These are phyloP conservation scores for Protobothrops flavoviridis DNA, from an alignment of 2,113 vertebrate genomes.

Conservation along the genomic window DNA sequence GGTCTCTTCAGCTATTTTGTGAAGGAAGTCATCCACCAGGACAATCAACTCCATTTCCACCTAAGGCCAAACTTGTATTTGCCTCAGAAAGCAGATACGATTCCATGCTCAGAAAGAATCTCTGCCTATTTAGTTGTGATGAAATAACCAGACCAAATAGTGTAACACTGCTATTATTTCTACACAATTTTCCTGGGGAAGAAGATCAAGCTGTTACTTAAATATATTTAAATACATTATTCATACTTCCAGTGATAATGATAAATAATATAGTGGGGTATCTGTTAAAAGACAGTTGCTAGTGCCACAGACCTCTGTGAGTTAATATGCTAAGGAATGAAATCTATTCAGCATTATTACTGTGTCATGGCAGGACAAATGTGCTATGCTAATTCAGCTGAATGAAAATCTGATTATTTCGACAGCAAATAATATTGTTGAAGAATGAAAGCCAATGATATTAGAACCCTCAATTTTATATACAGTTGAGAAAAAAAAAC, in stretches of 20 bases:
- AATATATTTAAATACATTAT: conserved; percentile 20
- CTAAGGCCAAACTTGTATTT: background rate
- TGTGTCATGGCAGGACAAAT: conserved; percentile 17
- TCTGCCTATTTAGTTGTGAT: background rate
- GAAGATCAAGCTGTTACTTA: background rate
- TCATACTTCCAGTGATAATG: background rate
- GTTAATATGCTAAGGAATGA: conserved; percentile 10
- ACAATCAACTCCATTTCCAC: background rate
- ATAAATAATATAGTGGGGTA: background rate
- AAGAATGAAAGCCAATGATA: conserved; percentile 18
- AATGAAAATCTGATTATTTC: conserved; percentile 33
- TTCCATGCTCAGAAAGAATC: background rate
- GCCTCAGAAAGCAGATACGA: background rate
- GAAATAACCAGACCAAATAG: background rate
- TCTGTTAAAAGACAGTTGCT: background rate
- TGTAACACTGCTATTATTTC: background rate
- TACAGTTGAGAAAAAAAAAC: background rate
- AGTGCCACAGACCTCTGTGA: conserved; percentile 8
- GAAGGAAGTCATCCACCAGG: background rate
- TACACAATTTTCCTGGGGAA: background rate
- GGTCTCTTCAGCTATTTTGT: background rate
- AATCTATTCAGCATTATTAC: background rate
- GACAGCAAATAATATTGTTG: conserved; percentile 4
- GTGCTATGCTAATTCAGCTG: conserved; percentile 12
- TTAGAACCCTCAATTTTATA: conserved; percentile 7